Evolutionary conservation across 2,797 vertebrate genomes (phyloP).

Genomic region (Coendou prehensilis): DNA sequence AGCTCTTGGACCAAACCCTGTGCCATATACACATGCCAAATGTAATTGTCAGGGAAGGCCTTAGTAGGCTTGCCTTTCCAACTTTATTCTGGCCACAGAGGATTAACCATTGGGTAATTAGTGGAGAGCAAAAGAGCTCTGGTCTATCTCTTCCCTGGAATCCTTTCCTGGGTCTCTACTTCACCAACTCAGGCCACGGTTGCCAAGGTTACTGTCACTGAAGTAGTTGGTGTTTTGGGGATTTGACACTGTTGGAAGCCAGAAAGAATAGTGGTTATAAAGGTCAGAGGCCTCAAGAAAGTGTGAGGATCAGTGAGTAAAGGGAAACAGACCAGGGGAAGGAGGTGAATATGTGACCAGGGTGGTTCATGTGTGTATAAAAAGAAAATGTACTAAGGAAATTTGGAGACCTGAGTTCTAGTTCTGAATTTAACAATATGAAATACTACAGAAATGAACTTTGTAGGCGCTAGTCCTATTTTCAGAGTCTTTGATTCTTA

Average conservation of each 20-base stretch:
- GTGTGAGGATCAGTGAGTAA: not conserved
- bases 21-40: fast-evolving
- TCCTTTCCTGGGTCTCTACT: not conserved
- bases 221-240: not conserved
- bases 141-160: not conserved
- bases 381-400: not conserved
- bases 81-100: not conserved
- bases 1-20: not conserved
- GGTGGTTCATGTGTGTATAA: not conserved
- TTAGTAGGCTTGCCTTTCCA: not conserved
- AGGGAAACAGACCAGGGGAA: not conserved
- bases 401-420: not conserved
- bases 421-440: not conserved
- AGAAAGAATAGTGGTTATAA: not conserved
- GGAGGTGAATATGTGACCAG: not conserved
- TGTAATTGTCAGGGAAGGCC: not conserved
- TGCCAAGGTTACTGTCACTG: not conserved
- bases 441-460: not conserved
- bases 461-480: not conserved
- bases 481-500: not conserved
- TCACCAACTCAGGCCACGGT: not conserved
- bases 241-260: not conserved
- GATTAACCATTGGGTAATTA: not conserved
- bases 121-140: not conserved
- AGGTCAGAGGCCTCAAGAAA: not conserved